Evolutionary conservation across 2,888 invertebrate genomes (phyloP), one percentile per base, ranked within the genome.

Genomic region (Callosobruchus maculatus): DNA sequence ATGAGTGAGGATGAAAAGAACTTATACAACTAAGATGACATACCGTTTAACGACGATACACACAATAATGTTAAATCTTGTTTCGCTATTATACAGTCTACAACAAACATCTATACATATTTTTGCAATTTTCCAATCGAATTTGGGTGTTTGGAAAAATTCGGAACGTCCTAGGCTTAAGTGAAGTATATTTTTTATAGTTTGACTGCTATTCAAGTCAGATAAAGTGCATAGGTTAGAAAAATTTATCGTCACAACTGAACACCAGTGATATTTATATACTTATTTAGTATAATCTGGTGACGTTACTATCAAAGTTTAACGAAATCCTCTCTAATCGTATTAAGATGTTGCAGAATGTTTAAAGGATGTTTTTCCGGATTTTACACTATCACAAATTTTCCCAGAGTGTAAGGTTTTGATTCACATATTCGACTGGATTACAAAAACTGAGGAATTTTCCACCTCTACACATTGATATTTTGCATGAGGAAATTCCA

Each of bases 91-190:
- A 83, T 82, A 83, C 82, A 83, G 82, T 78, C 84, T 85, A 84
- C 85, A 83, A 84, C 83, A 81, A 84, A 85, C 85, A 85, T 84
- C 83, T 84, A 85, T 84, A 84, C 83, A 84, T 82, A 13, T 49
- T 49, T 49, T 49, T 49, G 49, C 49, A 49, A 49, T 49, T 7
- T 49, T 49, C 49, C 49, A 49, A 49, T 49, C 49, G 49, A 49
- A 49, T 49, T 49, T 49, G 49, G 49, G 9, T 75, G 77, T 77
- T 73, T 78, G n/a, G 30, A 74, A 76, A 81, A 81, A 80, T 79
- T 81, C 75, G 49, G 13, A 26, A 49, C 49, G 9, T n/a, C n/a
- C n/a, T n/a, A n/a, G n/a, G n/a, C n/a, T n/a, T n/a, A n/a, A n/a
- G n/a, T n/a, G n/a, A n/a, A n/a, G n/a, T n/a, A n/a, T n/a, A n/a